A percentile compares a stretch with the other conserved stretches of the same genome.
Conservation (phyloP, 1,140 invertebrate species). For the Scylla paramamosain region DNA sequence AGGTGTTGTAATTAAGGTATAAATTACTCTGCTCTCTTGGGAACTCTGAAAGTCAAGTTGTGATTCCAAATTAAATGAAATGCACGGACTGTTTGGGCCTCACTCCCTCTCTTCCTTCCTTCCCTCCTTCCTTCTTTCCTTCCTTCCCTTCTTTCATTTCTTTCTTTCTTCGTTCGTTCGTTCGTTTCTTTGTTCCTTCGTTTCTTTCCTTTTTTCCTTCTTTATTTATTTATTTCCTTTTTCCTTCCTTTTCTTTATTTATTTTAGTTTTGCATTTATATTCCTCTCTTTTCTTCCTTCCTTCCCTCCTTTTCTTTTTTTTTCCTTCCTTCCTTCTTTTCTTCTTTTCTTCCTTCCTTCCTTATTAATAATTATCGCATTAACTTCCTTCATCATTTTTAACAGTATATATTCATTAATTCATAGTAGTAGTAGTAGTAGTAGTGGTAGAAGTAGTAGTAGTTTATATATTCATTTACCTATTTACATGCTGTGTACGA, state of each 20-base stretch:
- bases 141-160: too few relatives aligned
- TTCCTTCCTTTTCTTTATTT: too few relatives aligned
- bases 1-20: slow-evolving; percentile 63
- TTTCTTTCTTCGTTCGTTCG: too few relatives aligned
- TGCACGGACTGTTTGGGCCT: slow-evolving; percentile 66
- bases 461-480: not conserved
- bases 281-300: not conserved
- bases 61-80: slow-evolving; percentile 77
- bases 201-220: not conserved
- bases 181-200: not conserved
- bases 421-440: not conserved
- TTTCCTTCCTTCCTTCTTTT: not conserved
- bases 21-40: slow-evolving; percentile 71
- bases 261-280: not conserved
- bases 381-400: too few relatives aligned
- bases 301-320: not conserved
- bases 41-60: slow-evolving; percentile 71
- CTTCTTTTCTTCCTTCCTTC: not conserved
- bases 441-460: not conserved
- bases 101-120: too few relatives aligned
- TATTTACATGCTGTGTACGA: not conserved
- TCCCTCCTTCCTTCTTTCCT: too few relatives aligned
- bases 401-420: too few relatives aligned
- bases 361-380: too few relatives aligned
- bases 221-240: not conserved